Percentiles rank a stretch among this genome's conserved stretches.
These are phyloP conservation scores for Polypterus senegalus DNA, from an alignment of 2,113 vertebrate genomes.

Conservation along the genomic window DNA sequence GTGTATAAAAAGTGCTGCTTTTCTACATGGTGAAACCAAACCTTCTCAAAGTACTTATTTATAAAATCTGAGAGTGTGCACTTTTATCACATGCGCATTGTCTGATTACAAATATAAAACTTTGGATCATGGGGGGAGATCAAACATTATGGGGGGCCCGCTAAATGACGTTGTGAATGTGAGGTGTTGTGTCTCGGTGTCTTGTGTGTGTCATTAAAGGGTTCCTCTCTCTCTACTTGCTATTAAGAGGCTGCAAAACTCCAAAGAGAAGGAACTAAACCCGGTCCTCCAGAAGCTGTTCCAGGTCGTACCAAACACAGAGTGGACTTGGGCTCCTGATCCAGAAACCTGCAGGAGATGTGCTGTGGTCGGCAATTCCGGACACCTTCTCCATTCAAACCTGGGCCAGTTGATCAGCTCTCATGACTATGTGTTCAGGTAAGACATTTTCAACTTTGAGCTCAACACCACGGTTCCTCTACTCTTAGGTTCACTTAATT, in stretches of 20 bases:
- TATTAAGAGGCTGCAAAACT: constrained; percentile 32
- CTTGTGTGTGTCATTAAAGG: background rate
- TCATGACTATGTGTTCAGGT: constrained; percentile 71
- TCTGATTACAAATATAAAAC: no score
- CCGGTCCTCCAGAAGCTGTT: constrained; percentile 45
- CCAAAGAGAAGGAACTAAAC: constrained; percentile 18
- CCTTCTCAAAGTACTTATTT: no score
- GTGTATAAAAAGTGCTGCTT: no score
- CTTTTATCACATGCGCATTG: no score
- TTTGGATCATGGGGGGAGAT: no score
- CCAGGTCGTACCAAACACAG: constrained; percentile 35
- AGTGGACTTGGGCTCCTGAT: constrained; percentile 15
- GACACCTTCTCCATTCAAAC: constrained; percentile 59
- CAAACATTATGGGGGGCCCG: no score
- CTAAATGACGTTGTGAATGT: background rate
- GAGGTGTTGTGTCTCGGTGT: background rate
- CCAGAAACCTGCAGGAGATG: constrained; percentile 54
- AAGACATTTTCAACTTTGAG: constrained; percentile 4
- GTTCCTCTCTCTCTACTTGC: constrained; percentile 20
- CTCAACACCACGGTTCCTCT: no score
- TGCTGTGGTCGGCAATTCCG: constrained; percentile 85
- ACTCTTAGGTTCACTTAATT: no score
- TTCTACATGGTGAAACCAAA: no score
- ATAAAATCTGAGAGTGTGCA: no score
- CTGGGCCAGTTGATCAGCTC: constrained; percentile 63